Conservation (phyloP, 92 coral and sea anemone genomes). For the Actinernus sp. region DNA sequence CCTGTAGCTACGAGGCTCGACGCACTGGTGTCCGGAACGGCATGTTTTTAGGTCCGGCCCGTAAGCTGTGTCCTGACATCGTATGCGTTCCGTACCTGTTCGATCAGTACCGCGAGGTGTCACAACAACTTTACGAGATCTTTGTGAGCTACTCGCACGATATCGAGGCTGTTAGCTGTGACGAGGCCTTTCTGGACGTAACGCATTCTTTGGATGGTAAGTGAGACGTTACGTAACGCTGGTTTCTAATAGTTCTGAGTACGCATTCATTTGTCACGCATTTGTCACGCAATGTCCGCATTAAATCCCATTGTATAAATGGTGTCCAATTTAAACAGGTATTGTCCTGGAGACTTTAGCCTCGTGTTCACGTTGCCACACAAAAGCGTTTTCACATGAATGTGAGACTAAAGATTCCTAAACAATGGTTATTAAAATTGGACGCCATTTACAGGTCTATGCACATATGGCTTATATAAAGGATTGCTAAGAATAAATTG, state of each 20-base stretch:
- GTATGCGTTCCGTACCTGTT: slow-evolving; percentile 95
- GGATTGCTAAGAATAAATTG: too few species aligned
- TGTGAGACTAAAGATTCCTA: too few species aligned
- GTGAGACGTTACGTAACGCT: slow-evolving; percentile 2
- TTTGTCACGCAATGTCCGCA: neutral
- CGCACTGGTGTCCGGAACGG: slow-evolving; percentile 91
- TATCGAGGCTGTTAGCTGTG: slow-evolving; percentile 98
- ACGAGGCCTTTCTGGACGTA: slow-evolving; percentile 95
- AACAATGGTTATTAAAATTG: too few species aligned
- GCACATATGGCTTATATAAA: too few species aligned
- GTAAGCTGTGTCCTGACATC: slow-evolving; percentile 88
- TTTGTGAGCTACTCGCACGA: slow-evolving; percentile 88
- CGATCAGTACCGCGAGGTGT: slow-evolving; percentile 85
- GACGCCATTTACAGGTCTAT: too few species aligned
- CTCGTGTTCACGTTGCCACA: too few species aligned
- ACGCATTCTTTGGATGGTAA: slow-evolving; percentile 72
- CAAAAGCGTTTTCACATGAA: too few species aligned
- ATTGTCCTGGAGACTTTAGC: too few species aligned
- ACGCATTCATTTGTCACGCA: neutral
- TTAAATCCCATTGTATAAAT: neutral
- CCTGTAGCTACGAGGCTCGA: slow-evolving; percentile 97
- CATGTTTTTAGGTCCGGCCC: slow-evolving; percentile 90
- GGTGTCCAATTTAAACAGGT: too few species aligned
- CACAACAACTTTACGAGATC: slow-evolving; percentile 89
- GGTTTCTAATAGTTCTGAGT: neutral